Evolutionary conservation across 2,113 vertebrate genomes (phyloP).

Genomic region (Rana temporaria): DNA sequence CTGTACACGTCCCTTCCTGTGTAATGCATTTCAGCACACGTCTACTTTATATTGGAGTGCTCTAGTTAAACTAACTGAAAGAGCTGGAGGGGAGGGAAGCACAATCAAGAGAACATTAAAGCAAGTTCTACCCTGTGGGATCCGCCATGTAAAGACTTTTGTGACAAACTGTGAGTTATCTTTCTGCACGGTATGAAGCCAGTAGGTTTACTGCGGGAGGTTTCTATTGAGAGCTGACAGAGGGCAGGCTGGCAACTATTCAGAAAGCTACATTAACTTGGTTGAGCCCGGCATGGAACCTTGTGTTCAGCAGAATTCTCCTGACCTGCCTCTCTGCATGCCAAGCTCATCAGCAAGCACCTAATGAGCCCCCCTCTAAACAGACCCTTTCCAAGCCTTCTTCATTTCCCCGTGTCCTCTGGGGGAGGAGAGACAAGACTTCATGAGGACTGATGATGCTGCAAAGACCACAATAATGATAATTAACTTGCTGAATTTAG

Average conservation of each 20-base stretch:
- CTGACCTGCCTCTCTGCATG: constrained; percentile 87
- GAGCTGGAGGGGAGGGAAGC: constrained; percentile 28
- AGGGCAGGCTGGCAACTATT: constrained; percentile 90
- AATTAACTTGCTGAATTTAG: constrained; percentile 99
- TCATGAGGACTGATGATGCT: constrained; percentile 99
- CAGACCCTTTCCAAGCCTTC: constrained; percentile 84
- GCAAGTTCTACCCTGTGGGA: constrained; percentile 46
- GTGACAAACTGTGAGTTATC: constrained; percentile 83
- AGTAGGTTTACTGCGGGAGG: constrained; percentile 75
- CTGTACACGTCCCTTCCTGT: neutral
- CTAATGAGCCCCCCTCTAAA: constrained; percentile 95
- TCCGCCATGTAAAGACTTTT: constrained; percentile 58
- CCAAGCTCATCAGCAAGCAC: constrained; percentile 95
- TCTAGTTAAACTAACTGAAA: constrained; percentile 51
- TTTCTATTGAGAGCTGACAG: constrained; percentile 80
- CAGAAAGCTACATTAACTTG: constrained; percentile 83
- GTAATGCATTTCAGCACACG: neutral
- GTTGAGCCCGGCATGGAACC: constrained; percentile 91
- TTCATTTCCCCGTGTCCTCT: constrained; percentile 86
- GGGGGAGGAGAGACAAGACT: constrained; percentile 89
- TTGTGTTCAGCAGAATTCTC: constrained; percentile 97
- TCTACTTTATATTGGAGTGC: constrained; percentile 32
- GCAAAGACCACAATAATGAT: constrained; percentile 99
- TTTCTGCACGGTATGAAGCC: constrained; percentile 76
- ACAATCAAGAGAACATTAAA: constrained; percentile 51